Evolutionary conservation across 1,140 invertebrate genomes (phyloP).

Genomic region (Dendroctonus ponderosae): DNA sequence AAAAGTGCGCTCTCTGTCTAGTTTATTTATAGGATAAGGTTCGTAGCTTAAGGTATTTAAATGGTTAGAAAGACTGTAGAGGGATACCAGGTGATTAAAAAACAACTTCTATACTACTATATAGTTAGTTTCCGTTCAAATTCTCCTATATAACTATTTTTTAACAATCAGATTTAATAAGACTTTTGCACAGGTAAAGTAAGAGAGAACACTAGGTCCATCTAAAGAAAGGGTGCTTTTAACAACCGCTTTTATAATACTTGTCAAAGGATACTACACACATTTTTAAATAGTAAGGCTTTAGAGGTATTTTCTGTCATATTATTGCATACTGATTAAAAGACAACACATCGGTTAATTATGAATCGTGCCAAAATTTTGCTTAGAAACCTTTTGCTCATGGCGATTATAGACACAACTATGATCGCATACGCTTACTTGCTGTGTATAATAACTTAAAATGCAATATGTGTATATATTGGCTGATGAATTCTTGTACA

Average conservation of each 20-base stretch:
- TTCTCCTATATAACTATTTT: constrained; percentile 16
- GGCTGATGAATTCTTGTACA: constrained; percentile 49
- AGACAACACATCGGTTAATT: constrained; percentile 32
- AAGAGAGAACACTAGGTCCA: constrained; percentile 44
- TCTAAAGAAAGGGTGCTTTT: constrained; percentile 40
- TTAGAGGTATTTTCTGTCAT: constrained; percentile 27
- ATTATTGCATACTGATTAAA: constrained; percentile 23
- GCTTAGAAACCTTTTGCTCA: constrained; percentile 49
- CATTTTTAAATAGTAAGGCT: constrained; percentile 19
- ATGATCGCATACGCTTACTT: constrained; percentile 47
- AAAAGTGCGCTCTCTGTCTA: constrained; percentile 44
- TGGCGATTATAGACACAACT: constrained; percentile 32
- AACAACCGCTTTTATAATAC: constrained; percentile 25
- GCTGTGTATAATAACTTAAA: constrained; percentile 50
- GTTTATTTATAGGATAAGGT: constrained; percentile 35
- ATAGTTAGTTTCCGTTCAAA: not conserved
- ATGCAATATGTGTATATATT: constrained; percentile 50
- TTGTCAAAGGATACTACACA: constrained; percentile 29
- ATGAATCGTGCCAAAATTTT: constrained; percentile 48
- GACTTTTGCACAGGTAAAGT: constrained; percentile 38
- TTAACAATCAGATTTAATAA: constrained; percentile 35
- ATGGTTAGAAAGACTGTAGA: constrained; percentile 47
- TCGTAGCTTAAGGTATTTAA: constrained; percentile 36
- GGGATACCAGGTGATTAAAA: constrained; percentile 46
- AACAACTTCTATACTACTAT: constrained; percentile 3